These are phyloP conservation scores for Adineta ricciae DNA, from an alignment of 2,888 invertebrate genomes.

Conservation along the genomic window DNA sequence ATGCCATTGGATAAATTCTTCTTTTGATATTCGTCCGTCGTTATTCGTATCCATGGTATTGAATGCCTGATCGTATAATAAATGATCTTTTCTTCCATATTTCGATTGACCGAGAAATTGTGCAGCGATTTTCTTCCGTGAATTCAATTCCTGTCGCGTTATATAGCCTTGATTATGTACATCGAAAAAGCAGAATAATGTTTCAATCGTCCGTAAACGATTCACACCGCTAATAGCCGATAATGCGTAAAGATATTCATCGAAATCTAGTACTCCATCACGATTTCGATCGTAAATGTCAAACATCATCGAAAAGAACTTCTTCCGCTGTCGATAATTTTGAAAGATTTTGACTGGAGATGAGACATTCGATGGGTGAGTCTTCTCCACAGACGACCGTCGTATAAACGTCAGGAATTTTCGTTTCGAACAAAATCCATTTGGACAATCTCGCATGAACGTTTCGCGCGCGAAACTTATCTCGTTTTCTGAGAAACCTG, in stretches of 20 bases:
- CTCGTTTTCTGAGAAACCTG: slow-evolving; percentile 6
- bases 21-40: neutral
- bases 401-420: neutral
- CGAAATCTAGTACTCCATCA: neutral
- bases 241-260: slow-evolving; percentile 20
- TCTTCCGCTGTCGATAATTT: neutral
- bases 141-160: neutral
- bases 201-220: slow-evolving; percentile 11
- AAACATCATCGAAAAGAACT: slow-evolving; percentile 1
- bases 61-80: neutral
- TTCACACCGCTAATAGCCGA: neutral
- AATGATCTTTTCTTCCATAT: neutral
- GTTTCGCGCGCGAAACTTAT: neutral
- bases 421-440: neutral
- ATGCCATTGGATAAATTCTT: slow-evolving; percentile 7
- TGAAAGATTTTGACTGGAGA: neutral
- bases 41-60: neutral
- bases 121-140: neutral
- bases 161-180: neutral
- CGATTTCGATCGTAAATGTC: neutral
- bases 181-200: slow-evolving; percentile 6
- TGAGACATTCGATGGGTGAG: neutral
- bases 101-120: neutral
- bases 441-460: neutral
- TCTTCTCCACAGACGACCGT: neutral